Conservation (phyloP, 1,140 invertebrate species). For the Pogonognathellus flavescens region DNA sequence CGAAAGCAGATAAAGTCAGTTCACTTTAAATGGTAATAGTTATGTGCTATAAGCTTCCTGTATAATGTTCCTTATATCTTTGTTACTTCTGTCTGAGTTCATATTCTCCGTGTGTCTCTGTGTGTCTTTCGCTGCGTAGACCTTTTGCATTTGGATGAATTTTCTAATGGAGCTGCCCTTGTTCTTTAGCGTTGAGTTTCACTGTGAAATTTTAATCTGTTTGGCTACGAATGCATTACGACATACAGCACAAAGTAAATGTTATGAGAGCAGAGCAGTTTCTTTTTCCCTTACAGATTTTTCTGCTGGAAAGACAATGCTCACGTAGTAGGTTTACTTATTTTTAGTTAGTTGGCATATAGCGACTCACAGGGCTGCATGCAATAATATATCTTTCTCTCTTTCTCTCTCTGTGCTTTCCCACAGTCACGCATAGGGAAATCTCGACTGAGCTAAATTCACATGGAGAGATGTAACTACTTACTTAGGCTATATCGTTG, state of each 20-base stretch:
- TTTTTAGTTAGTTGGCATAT: too few relatives aligned
- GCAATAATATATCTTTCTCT: too few relatives aligned
- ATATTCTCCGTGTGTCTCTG: background rate
- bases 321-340: background rate
- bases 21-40: constrained; percentile 28
- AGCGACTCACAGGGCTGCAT: too few relatives aligned
- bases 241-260: background rate
- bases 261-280: constrained; percentile 19
- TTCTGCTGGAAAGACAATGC: background rate
- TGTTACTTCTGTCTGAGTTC: background rate
- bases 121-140: too few relatives aligned
- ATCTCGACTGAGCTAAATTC: too few relatives aligned
- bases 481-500: background rate
- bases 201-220: constrained; percentile 20
- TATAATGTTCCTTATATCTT: too few relatives aligned
- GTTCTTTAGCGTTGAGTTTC: background rate
- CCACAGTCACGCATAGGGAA: too few relatives aligned
- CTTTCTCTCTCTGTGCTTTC: too few relatives aligned
- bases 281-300: constrained; percentile 17
- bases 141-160: background rate
- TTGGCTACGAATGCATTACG: background rate
- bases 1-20: constrained; percentile 20
- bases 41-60: background rate
- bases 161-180: constrained; percentile 20
- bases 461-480: too few relatives aligned